Base-by-base conservation (phyloP, 1,140 invertebrate genomes). In the Anoplophora glabripennis region DNA sequence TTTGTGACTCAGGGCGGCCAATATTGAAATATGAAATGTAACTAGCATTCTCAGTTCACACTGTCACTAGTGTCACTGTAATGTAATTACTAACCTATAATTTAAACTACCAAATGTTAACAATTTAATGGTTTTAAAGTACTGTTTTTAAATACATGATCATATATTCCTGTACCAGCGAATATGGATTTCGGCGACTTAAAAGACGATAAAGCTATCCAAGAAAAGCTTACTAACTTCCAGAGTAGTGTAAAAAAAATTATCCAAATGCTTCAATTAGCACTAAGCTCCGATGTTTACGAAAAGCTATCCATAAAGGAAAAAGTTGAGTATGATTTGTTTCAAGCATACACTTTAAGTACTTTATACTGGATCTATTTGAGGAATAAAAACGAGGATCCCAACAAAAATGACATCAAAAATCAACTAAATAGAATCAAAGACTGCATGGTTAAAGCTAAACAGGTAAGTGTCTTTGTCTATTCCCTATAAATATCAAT, bases 331-430 rank as follows among this genome's bases (percentile, higher is more conserved):
- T 78, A 80, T 33, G 83, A 86, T 73, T 70, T 85, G 49, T 84
- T 84, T 62, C 66, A 83, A 9, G 74, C 77, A 0, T 85, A 81
- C 61, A 73, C 79, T 3, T 66, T 84, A 14, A 85, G 83, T 72
- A 81, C 82, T 0, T 67, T 85, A 11, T 80, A 80, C 63, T 86
- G 83, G 82, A 76, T 84, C 49, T 78, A 84, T 65, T 61, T 85
- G 45, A 73, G 80, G 49, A 76, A 81, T 35, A 71, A 80, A 64
- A 83, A 83, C 5, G 64, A 79, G 52, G 82, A 86, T 72, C 79
- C 81, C 0, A 78, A 73, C 37, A 72, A 73, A 51, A 79, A 81
- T 71, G 79, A 78, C 1, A 77, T 84, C 8, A 83, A 80, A 71
- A 70, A 79, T 57, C 83, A 86, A 65, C 66, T 86, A 0, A 70